Base-by-base conservation (phyloP, 2,113 vertebrate species). In the Pseudois nayaur region DNA sequence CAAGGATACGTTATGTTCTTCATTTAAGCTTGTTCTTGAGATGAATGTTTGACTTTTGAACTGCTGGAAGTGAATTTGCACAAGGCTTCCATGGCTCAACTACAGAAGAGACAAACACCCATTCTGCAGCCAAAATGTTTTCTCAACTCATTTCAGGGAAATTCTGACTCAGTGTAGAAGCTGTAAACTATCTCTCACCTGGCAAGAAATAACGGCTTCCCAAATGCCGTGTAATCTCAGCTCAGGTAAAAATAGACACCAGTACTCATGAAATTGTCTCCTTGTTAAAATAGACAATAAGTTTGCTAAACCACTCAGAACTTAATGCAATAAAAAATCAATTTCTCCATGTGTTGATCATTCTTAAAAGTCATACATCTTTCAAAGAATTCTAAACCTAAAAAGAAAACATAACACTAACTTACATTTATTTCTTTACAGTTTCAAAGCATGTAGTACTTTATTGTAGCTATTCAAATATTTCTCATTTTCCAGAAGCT, bases 11-110 rank as follows among this genome's bases (percentile, higher is more conserved):
- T 43, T 14, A 13, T 64, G 12, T 97, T 54, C 81, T 86, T 16
- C 45, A 76, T 16, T 76, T 94, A 95, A 84, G 8, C 1, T 93
- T 96, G 89, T 85, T 88, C 93, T 67, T 92, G n/a, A 91, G n/a
- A 94, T 78, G 52, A 95, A 91, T 81, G 64, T 45, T 95, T 95
- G 4, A 91, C 96, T 97, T 98, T 93, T 96, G 81, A 92, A 93
- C 33, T 71, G 43, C 33, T 97, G 89, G 55, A 95, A 96, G 25
- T 8, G 92, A 97, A 86, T 91, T 29, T 92, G 76, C 74, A 16
- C 50, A 76, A 15, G 50, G 29, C 91, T 97, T 97, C 79, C 76
- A 81, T 89, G 62, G 79, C 89, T 96, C 88, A 89, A 12, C 23
- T 97, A 23, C 85, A 86, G 52, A 55, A 91, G 9, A 93, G 3